Conservation (phyloP, 2,797 vertebrate species). For the Alectoris magna region DNA sequence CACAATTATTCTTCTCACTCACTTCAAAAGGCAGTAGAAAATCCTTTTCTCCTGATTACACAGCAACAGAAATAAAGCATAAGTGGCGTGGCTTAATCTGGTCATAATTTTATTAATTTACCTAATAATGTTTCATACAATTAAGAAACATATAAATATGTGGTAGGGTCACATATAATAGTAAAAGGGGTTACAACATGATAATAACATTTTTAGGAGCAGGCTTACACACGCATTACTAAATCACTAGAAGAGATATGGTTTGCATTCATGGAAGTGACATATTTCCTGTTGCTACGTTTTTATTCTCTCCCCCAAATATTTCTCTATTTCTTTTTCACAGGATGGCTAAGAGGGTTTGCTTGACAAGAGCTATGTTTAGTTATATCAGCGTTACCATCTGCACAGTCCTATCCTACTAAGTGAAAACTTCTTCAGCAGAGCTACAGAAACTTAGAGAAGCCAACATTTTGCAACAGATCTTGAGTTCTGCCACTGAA, state of each 20-base stretch:
- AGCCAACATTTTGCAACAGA: not conserved
- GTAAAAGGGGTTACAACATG: not conserved
- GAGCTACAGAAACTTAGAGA: not conserved
- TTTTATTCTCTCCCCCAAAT: not conserved
- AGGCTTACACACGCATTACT: not conserved
- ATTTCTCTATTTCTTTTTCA: not conserved
- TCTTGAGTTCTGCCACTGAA: not conserved
- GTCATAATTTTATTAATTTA: not conserved
- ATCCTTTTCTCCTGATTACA: not conserved
- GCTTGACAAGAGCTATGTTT: not conserved
- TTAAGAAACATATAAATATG: not conserved
- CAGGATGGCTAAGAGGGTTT: not conserved
- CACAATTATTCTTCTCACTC: not conserved
- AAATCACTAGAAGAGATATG: not conserved
- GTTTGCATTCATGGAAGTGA: not conserved
- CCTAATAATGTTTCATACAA: not conserved
- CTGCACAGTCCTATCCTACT: not conserved
- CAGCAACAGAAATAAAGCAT: not conserved
- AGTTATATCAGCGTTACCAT: not conserved
- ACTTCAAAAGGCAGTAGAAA: not conserved
- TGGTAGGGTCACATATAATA: not conserved
- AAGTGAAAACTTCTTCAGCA: not conserved
- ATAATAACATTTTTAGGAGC: not conserved
- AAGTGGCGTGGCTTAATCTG: not conserved
- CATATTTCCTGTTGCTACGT: not conserved